Conservation (phyloP, 2,888 invertebrate genomes). For the Hoplodrina blanda region DNA sequence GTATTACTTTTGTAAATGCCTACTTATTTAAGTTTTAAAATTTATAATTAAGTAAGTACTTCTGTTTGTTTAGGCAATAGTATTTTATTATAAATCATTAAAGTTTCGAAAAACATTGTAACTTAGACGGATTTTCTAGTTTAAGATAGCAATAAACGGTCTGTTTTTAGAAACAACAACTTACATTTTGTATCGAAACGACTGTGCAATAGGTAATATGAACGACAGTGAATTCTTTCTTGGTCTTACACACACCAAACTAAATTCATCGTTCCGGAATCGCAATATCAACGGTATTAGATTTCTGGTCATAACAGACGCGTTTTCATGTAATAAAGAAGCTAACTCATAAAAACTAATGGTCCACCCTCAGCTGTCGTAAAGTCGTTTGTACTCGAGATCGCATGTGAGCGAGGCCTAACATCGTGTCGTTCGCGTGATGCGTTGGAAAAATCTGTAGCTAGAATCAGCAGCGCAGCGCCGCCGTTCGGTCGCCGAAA, state of each 20-base stretch:
- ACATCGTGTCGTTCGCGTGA: constrained; percentile 81
- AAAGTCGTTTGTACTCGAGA: constrained; percentile 62
- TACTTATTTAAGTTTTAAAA: not conserved
- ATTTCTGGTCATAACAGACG: constrained; percentile 44
- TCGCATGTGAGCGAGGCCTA: constrained; percentile 79
- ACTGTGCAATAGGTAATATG: not conserved
- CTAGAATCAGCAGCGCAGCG: constrained; percentile 88
- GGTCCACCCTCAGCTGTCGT: constrained; percentile 58
- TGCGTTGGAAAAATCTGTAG: constrained; percentile 89
- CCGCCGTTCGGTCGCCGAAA: constrained; percentile 88
- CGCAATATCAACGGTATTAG: constrained; percentile 49
- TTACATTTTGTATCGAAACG: not conserved
- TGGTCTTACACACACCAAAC: constrained; percentile 28
- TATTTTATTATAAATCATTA: too few relatives aligned
- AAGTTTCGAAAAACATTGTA: not conserved
- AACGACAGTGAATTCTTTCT: constrained; percentile 15
- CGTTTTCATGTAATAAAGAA: constrained; percentile 61
- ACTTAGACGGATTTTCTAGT: not conserved
- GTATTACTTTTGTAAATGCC: not conserved
- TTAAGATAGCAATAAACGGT: not conserved
- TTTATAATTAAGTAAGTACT: too few relatives aligned
- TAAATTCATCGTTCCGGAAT: constrained; percentile 28
- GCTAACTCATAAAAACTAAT: constrained; percentile 61
- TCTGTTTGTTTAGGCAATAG: not conserved
- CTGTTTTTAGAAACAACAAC: not conserved